phyloP scores from a whole-genome alignment of 2,888 invertebrate genomes.

The Platypus cylindrus region DNA sequence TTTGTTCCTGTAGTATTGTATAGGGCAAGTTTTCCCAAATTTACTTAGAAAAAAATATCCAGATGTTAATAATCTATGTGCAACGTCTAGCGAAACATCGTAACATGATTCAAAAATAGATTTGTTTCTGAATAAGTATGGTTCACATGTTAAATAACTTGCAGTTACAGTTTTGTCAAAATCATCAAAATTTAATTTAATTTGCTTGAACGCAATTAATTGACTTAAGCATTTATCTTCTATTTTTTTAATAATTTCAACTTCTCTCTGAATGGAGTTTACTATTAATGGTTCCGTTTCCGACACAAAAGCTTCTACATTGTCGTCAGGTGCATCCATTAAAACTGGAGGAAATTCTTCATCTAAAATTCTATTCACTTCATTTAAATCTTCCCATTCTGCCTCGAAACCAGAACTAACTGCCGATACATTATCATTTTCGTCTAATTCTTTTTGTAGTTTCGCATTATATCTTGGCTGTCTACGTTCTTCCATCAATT shows the following conservation, averaged over 20 bases:
- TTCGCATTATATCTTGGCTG: conserved; percentile 25
- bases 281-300: conserved; percentile 38
- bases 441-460: conserved; percentile 10
- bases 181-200: conserved; percentile 34
- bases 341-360: conserved; percentile 35
- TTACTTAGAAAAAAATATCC: conserved; percentile 51
- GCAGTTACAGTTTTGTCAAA: conserved; percentile 24
- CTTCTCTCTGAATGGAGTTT: conserved; percentile 35
- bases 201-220: conserved; percentile 35
- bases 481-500: conserved; percentile 25
- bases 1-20: conserved; percentile 41
- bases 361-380: conserved; percentile 30
- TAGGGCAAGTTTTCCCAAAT: conserved; percentile 52
- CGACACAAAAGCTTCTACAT: conserved; percentile 36
- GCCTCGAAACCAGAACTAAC: conserved; percentile 35
- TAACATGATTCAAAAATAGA: conserved; percentile 47
- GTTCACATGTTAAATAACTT: conserved; percentile 23
- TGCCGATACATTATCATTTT: conserved; percentile 18
- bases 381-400: conserved; percentile 39
- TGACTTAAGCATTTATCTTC: conserved; percentile 34
- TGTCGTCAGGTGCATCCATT: conserved; percentile 33
- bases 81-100: conserved; percentile 39
- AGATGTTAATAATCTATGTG: conserved; percentile 42
- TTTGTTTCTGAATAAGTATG: conserved; percentile 35
- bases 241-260: conserved; percentile 34